Evolutionary conservation across 2,797 vertebrate species (phyloP).

Genomic region (Coccyzus lansbergi): DNA sequence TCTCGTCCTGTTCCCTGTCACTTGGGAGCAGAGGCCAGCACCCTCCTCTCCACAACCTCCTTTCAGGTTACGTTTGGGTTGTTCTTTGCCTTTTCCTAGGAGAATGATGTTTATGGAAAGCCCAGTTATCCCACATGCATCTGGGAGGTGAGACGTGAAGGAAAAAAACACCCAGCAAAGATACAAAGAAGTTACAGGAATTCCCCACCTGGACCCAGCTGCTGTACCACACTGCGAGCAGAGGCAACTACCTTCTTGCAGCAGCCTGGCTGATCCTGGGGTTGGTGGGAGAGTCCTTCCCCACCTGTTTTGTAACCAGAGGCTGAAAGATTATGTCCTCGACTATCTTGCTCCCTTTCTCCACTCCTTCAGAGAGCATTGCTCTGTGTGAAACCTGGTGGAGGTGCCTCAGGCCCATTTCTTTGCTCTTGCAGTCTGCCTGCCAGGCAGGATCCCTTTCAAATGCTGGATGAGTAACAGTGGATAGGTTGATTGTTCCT

Average conservation of each 20-base stretch:
- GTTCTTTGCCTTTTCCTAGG: neutral
- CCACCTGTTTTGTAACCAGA: neutral
- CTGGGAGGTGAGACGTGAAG: neutral
- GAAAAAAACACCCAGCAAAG: neutral
- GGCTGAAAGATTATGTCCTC: neutral
- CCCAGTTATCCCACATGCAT: rapidly evolving
- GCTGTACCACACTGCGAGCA: rapidly evolving
- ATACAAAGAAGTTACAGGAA: neutral
- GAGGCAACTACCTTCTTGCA: neutral
- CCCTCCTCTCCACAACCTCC: too few relatives aligned
- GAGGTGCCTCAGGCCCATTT: rapidly evolving
- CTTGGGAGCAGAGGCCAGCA: too few relatives aligned
- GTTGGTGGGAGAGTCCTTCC: neutral
- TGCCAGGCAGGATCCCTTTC: neutral
- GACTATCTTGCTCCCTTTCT: neutral
- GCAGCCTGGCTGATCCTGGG: rapidly evolving
- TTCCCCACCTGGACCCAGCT: too few relatives aligned
- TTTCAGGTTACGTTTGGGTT: rapidly evolving
- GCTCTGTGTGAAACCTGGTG: neutral
- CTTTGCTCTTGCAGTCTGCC: neutral
- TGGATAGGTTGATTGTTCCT: neutral
- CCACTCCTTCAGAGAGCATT: rapidly evolving
- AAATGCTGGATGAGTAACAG: neutral
- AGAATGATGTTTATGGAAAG: neutral
- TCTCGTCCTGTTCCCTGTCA: too few relatives aligned